Evolutionary conservation across 2,797 vertebrate species (phyloP).

Genomic region (Eremophila alpestris): DNA sequence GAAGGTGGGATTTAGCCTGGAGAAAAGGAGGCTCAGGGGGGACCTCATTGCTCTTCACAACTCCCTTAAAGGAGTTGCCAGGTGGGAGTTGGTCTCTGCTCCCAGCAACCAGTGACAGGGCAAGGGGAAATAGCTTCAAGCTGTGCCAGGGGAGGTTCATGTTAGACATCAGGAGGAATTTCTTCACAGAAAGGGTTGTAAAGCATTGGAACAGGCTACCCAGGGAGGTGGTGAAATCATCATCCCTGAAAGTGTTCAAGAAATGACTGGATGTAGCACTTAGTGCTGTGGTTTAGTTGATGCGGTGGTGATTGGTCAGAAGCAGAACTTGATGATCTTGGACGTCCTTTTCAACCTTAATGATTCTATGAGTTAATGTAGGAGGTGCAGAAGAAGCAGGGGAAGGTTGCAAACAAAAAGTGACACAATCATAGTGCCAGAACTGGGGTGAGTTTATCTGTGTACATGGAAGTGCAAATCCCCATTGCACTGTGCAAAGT

Average conservation of each 20-base stretch:
- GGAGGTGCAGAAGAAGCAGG: background rate
- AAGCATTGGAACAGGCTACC: background rate
- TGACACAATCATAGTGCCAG: background rate
- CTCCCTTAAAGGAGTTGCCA: background rate
- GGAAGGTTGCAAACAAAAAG: background rate
- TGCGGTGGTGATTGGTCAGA: background rate
- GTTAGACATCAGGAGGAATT: background rate
- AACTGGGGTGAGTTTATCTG: background rate
- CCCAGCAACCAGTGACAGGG: background rate
- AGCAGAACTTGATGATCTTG: background rate
- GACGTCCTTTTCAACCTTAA: background rate
- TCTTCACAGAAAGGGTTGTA: background rate
- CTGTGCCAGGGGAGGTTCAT: background rate
- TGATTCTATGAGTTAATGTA: background rate
- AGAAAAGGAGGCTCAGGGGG: background rate
- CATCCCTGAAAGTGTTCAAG: background rate
- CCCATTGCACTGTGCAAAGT: accelerated
- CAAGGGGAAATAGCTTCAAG: background rate
- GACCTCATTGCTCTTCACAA: background rate
- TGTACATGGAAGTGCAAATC: background rate
- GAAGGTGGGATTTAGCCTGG: background rate
- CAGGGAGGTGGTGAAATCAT: background rate
- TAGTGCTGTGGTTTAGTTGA: background rate
- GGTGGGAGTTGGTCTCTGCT: accelerated
- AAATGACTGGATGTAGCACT: accelerated